These are phyloP conservation scores for Morphnarchus princeps DNA, from an alignment of 2,113 vertebrate genomes.

Conservation along the genomic window DNA sequence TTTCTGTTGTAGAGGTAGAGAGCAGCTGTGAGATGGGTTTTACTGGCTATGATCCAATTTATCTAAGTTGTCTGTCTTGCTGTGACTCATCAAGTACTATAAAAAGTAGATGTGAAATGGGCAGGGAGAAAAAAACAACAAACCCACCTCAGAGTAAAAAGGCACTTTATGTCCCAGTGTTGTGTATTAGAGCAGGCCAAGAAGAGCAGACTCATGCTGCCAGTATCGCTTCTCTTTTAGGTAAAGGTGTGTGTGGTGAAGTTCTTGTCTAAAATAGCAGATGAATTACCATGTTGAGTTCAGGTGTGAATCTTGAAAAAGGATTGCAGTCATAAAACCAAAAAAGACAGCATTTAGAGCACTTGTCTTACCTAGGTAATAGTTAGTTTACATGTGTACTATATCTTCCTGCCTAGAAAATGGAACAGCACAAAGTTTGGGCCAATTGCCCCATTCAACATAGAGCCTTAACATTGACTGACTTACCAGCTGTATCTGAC, in stretches of 20 bases:
- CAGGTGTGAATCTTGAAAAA: not conserved
- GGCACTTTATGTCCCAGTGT: not conserved
- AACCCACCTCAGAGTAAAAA: not conserved
- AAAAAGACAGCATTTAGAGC: not conserved
- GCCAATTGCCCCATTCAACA: not conserved
- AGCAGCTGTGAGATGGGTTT: conserved; percentile 43
- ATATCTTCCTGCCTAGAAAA: not conserved
- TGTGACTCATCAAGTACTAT: conserved; percentile 6
- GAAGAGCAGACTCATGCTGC: not conserved
- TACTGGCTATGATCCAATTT: conserved; percentile 40
- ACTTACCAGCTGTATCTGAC: not conserved
- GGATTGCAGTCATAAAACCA: not conserved
- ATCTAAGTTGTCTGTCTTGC: conserved; percentile 6
- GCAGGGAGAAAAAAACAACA: not conserved
- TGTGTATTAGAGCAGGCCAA: not conserved
- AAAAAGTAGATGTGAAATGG: not conserved
- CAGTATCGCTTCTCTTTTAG: not conserved
- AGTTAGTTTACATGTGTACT: not conserved
- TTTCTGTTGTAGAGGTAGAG: conserved; percentile 18
- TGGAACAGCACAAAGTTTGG: not conserved
- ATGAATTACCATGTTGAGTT: not conserved
- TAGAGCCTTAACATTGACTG: not conserved
- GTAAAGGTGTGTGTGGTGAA: not conserved
- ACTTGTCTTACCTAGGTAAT: not conserved
- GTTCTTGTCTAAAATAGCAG: not conserved